phyloP scores from a whole-genome alignment of 2,888 invertebrate species.

The Cheilosia variabilis region DNA sequence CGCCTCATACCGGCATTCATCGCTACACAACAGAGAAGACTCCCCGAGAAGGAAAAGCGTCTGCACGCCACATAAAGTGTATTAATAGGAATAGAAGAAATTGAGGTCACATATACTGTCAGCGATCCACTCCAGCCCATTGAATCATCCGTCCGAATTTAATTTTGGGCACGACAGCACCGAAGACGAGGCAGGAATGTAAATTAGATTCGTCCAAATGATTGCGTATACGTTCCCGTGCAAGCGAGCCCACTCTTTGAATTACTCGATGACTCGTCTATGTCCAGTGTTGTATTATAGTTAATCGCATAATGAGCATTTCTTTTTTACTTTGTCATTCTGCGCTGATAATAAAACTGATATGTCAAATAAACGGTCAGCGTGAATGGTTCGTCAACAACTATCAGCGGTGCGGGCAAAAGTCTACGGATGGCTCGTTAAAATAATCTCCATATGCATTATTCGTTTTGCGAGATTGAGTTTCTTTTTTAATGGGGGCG shows the following conservation, averaged over 20 bases:
- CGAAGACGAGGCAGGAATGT: conserved; percentile 3
- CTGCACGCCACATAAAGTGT: neutral
- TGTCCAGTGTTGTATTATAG: conserved; percentile 18
- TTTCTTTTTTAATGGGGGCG: neutral
- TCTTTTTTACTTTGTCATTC: conserved; percentile 13
- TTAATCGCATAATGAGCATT: conserved; percentile 29
- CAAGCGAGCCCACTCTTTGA: neutral
- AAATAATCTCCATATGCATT: conserved; percentile 33
- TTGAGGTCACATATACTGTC: conserved; percentile 53
- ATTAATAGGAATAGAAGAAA: conserved; percentile 28
- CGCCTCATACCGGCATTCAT: neutral
- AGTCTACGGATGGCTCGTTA: conserved; percentile 22
- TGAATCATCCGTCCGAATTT: conserved; percentile 9
- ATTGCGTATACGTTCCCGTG: conserved; percentile 12
- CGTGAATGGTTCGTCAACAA: conserved; percentile 52
- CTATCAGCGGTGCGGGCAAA: conserved; percentile 25
- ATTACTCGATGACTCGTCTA: conserved; percentile 7
- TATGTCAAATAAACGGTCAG: conserved; percentile 63
- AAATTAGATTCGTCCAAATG: conserved; percentile 32
- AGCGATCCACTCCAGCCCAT: conserved; percentile 3
- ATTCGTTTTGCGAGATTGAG: conserved; percentile 10
- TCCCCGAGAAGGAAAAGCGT: conserved; percentile 5
- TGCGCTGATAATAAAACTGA: conserved; percentile 52
- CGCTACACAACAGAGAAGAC: neutral
- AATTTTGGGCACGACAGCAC: conserved; percentile 15